These are phyloP conservation scores for Deladenus siricidicola DNA, from an alignment of 2,888 invertebrate genomes.

Conservation along the genomic window DNA sequence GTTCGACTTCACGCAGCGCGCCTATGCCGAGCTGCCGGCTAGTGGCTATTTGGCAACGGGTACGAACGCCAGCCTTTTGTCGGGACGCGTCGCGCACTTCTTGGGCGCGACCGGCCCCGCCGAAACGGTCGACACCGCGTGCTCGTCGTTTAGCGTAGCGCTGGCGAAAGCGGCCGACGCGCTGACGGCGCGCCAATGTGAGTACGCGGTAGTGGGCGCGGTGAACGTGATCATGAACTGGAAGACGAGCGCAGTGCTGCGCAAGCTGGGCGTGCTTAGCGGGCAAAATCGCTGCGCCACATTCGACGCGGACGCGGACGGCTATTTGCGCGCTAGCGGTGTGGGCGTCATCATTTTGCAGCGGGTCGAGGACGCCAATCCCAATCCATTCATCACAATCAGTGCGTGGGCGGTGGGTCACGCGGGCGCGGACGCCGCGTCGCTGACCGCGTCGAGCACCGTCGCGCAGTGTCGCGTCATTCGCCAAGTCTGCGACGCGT, in stretches of 20 bases:
- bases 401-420: constrained; percentile 40
- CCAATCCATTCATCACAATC: constrained; percentile 12
- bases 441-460: constrained; percentile 10
- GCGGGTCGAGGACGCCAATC: constrained; percentile 15
- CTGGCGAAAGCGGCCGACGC: constrained; percentile 56
- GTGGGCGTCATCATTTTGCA: constrained; percentile 43
- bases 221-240: constrained; percentile 48
- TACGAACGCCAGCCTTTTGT: constrained; percentile 77
- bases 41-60: constrained; percentile 81
- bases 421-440: constrained; percentile 12
- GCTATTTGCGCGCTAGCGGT: constrained; percentile 53
- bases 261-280: constrained; percentile 44
- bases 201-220: constrained; percentile 48
- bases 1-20: constrained; percentile 37
- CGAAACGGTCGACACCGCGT: constrained; percentile 87
- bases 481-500: constrained; percentile 16
- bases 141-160: constrained; percentile 77
- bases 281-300: constrained; percentile 38
- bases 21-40: constrained; percentile 22
- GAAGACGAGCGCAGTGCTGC: constrained; percentile 42
- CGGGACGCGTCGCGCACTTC: constrained; percentile 81
- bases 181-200: constrained; percentile 76
- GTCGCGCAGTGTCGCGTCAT: constrained; percentile 33
- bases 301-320: constrained; percentile 53
- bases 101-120: constrained; percentile 90